Evolutionary conservation across 2,113 vertebrate species (phyloP).

Genomic region (Falcunculus frontatus): DNA sequence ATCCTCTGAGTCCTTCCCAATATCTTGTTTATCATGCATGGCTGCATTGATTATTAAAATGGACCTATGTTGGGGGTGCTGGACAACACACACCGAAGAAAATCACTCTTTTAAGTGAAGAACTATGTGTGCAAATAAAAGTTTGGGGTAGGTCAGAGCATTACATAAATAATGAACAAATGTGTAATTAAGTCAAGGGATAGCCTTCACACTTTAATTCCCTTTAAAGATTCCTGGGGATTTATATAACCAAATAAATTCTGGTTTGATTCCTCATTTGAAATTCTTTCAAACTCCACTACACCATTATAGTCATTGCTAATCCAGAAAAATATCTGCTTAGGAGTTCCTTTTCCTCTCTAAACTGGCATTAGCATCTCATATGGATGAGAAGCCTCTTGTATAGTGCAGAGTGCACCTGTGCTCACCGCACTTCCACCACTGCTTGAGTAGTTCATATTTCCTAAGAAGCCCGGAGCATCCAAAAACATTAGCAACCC

Average conservation of each 20-base stretch:
- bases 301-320: background rate
- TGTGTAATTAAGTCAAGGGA: background rate
- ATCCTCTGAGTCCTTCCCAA: background rate
- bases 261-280: background rate
- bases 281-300: background rate
- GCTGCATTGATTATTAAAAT: background rate
- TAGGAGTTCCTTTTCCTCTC: background rate
- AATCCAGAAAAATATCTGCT: background rate
- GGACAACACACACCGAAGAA: background rate
- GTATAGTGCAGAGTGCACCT: background rate
- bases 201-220: background rate
- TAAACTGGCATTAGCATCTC: background rate
- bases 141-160: background rate
- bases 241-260: background rate
- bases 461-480: background rate
- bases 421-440: background rate
- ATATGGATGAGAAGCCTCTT: background rate
- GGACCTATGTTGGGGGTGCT: background rate
- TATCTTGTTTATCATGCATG: background rate
- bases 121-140: background rate
- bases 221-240: background rate
- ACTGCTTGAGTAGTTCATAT: background rate
- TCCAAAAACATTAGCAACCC: background rate
- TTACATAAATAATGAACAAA: background rate
- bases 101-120: background rate